A percentile compares a stretch with the other conserved stretches of the same genome.
phyloP scores from a whole-genome alignment of 1,140 invertebrate genomes.

The Drosophila pectinifera region DNA sequence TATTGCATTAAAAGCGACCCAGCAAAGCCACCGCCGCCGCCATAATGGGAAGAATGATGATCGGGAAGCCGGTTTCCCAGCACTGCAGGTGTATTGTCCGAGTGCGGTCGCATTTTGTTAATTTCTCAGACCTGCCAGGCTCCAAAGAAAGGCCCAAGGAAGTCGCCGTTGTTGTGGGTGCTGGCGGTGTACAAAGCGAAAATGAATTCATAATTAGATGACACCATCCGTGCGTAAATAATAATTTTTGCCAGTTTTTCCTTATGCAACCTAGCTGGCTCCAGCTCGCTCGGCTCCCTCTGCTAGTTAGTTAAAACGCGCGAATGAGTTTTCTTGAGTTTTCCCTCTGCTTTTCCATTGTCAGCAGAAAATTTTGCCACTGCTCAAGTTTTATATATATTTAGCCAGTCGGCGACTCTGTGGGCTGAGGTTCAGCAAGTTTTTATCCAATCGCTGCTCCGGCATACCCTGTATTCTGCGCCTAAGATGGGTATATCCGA shows the following conservation, averaged over 20 bases:
- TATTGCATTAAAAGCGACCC: conserved; percentile 75
- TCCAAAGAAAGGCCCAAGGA: conserved; percentile 51
- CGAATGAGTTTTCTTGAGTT: conserved; percentile 81
- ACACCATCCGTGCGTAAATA: conserved; percentile 85
- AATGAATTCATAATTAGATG: conserved; percentile 85
- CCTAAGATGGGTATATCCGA: not conserved
- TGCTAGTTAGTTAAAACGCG: conserved; percentile 80
- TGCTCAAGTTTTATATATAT: conserved; percentile 62
- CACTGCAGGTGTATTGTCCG: conserved; percentile 75
- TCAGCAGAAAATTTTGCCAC: conserved; percentile 65
- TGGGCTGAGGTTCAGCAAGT: conserved; percentile 67
- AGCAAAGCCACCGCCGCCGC: not conserved
- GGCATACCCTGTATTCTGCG: conserved; percentile 12
- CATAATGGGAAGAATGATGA: conserved; percentile 32
- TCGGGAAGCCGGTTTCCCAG: conserved; percentile 14
- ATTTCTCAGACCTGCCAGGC: conserved; percentile 50
- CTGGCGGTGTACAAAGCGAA: conserved; percentile 72
- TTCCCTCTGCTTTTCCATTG: conserved; percentile 49
- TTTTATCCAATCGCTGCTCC: conserved; percentile 56
- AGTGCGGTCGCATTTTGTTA: conserved; percentile 72
- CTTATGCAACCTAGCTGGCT: conserved; percentile 22
- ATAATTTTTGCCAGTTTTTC: conserved; percentile 74
- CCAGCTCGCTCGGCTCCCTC: conserved; percentile 11
- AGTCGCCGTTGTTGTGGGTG: conserved; percentile 47
- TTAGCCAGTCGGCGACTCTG: conserved; percentile 58